phyloP scores from a whole-genome alignment of 2,888 invertebrate genomes.

The Acheta domesticus region DNA sequence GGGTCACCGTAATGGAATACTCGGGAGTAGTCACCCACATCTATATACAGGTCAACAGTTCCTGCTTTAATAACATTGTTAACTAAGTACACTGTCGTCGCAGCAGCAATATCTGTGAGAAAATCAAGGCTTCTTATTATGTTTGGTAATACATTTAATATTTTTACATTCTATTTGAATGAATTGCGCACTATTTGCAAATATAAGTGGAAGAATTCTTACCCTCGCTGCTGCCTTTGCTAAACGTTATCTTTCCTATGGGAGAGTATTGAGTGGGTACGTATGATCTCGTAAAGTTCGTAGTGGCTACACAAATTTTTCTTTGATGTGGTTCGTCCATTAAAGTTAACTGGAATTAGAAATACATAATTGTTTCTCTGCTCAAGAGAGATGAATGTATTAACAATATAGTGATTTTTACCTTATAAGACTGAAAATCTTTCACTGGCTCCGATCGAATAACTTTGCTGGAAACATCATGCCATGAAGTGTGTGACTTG shows the following conservation, averaged over 20 bases:
- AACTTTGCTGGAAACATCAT: constrained; percentile 24
- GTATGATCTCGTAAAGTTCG: not conserved
- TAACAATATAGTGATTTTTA: not conserved
- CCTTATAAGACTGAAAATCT: not conserved
- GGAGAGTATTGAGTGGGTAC: not conserved
- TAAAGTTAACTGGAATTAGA: not conserved
- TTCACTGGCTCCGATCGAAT: not conserved
- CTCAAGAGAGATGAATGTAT: not conserved
- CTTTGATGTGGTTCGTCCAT: not conserved
- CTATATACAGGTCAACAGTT: not conserved
- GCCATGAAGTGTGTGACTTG: constrained; percentile 23
- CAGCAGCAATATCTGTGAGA: not conserved
- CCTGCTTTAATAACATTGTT: constrained; percentile 22
- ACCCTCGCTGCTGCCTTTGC: constrained; percentile 18
- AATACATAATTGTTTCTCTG: not conserved
- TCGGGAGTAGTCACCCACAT: constrained; percentile 19
- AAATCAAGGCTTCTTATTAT: not conserved
- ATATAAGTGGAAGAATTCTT: not conserved
- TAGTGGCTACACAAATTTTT: not conserved
- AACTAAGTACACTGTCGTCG: constrained; percentile 18
- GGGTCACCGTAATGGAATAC: not conserved
- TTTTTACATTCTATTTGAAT: not conserved
- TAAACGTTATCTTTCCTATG: not conserved
- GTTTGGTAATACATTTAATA: not conserved
- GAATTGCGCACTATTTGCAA: not conserved